phyloP scores from a whole-genome alignment of 2,888 invertebrate species.

The Pelosia muscerda region DNA sequence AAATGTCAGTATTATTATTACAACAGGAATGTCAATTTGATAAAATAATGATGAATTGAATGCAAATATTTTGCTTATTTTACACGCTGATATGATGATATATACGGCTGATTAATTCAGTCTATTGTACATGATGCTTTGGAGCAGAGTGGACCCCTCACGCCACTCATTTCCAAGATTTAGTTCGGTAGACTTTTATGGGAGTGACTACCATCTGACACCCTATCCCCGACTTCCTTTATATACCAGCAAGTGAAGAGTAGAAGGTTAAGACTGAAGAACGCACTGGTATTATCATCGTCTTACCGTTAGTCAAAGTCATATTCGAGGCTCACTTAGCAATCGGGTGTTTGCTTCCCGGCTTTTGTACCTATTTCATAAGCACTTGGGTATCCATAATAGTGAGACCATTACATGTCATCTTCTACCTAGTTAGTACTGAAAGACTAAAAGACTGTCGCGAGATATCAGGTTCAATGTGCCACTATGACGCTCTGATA shows the following conservation, averaged over 20 bases:
- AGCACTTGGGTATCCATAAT: neutral
- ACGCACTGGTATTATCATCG: neutral
- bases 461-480: too few species aligned
- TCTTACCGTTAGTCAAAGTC: neutral
- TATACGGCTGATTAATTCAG: too few species aligned
- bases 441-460: too few species aligned
- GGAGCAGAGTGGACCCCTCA: neutral
- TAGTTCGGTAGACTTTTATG: neutral
- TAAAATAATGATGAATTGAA: neutral
- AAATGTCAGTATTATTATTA: slow-evolving; percentile 10
- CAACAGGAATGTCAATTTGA: neutral
- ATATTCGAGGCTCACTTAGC: neutral
- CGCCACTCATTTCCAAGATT: neutral
- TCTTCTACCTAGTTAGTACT: too few species aligned
- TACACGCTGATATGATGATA: too few species aligned
- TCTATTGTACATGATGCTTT: neutral
- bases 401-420: too few species aligned
- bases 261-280: too few species aligned
- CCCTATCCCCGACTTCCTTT: neutral
- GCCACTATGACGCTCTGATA: too few species aligned
- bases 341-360: neutral
- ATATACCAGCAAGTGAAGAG: too few species aligned
- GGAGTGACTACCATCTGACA: neutral
- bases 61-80: neutral
- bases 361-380: too few species aligned